Base-by-base conservation (phyloP, 2,113 vertebrate species). In the Cygnus atratus region DNA sequence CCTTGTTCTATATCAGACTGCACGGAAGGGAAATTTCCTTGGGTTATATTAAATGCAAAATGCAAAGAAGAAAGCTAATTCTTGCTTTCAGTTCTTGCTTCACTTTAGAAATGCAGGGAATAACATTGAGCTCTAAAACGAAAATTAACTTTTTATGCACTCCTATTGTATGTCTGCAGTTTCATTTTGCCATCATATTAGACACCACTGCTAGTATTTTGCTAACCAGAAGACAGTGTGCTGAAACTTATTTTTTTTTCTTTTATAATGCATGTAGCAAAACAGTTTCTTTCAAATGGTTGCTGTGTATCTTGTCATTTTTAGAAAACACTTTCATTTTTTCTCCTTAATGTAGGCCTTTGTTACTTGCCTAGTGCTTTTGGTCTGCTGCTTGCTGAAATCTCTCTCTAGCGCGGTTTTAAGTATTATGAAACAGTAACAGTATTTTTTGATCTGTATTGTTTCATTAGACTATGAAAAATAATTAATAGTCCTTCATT, bases 401-500 rank as follows among this genome's bases (percentile, higher is more conserved):
- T 71, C 57, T 13, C 7, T 20, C 77, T 84, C 65, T 86, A 86
- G 88, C 12, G 43, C 13, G 81, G 84, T 87, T 87, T 74, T 74
- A 84, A 84, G 65, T 28, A 73, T 37, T 62, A 41, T 70, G 50
- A 81, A 92, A 66, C 35, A 71, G 37, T 19, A 28, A 54, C 24
- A 88, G 44, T 70, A 88, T 74, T 93, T 95, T 92, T 74, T 88
- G 18, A 83, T 92, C 33, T 80, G 18, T 24, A 26, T 28, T 77
- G 35, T 95, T 95, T 77, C 63, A 88, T 58, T 88, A 80, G 39
- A 48, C 50, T 44, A 25, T 13, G 41, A 35, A 90, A 68, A 93
- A 80, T 29, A 86, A 96, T 91, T 84, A 81, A 84, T 91, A 91
- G 29, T 66, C 31, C 37, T n/a, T 74, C 66, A 81, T 66, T 84